These are phyloP conservation scores for Pachymerium ferrugineum DNA, from an alignment of 2,888 invertebrate species.

Conservation along the genomic window DNA sequence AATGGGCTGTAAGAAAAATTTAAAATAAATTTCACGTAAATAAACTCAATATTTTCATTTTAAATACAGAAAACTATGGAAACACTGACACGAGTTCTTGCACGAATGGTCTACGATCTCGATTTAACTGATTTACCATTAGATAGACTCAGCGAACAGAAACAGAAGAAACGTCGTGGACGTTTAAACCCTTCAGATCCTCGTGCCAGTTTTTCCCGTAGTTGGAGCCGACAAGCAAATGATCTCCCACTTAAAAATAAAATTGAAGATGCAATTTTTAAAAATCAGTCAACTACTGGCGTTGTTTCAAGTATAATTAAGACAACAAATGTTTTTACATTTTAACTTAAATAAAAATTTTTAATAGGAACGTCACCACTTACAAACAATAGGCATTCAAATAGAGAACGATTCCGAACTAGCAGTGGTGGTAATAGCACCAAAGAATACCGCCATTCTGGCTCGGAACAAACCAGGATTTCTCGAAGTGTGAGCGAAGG, in stretches of 20 bases:
- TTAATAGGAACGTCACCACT: not conserved
- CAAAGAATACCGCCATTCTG: not conserved
- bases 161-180: slow-evolving; percentile 62
- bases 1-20: slow-evolving; percentile 76
- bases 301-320: not conserved
- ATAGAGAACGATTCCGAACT: slow-evolving; percentile 27
- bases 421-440: slow-evolving; percentile 31
- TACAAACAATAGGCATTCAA: not conserved
- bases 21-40: slow-evolving; percentile 11
- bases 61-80: slow-evolving; percentile 82
- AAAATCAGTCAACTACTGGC: not conserved
- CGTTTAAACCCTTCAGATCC: slow-evolving; percentile 33
- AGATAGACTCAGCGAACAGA: slow-evolving; percentile 71
- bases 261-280: not conserved
- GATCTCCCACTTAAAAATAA: not conserved
- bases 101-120: slow-evolving; percentile 88
- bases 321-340: not conserved
- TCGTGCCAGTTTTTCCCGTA: slow-evolving; percentile 3
- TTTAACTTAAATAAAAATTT: not conserved
- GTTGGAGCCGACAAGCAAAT: slow-evolving; percentile 32
- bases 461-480: slow-evolving; percentile 18
- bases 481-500: slow-evolving; percentile 41
- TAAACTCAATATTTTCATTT: slow-evolving; percentile 2
- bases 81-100: slow-evolving; percentile 87
- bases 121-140: slow-evolving; percentile 81